These are phyloP conservation scores for Tetramorium simillimum DNA, from an alignment of 1,140 invertebrate species.

Conservation along the genomic window DNA sequence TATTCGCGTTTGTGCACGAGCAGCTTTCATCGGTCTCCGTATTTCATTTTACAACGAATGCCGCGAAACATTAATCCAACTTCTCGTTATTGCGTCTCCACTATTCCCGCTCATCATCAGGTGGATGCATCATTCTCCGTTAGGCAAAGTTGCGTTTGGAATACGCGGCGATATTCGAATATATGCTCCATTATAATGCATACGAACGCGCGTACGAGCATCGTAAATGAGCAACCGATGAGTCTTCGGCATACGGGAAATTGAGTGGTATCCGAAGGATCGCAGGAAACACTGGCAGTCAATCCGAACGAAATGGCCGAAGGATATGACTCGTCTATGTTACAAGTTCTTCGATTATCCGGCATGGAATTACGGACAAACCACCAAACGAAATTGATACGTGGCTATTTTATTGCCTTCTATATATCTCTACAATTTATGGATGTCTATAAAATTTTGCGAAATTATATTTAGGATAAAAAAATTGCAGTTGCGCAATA, in stretches of 20 bases:
- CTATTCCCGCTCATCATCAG: slow-evolving; percentile 45
- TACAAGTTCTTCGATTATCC: slow-evolving; percentile 36
- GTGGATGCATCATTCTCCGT: slow-evolving; percentile 23
- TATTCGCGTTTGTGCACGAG: slow-evolving; percentile 46
- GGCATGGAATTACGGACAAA: neutral
- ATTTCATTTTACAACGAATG: neutral
- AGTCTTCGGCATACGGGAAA: slow-evolving; percentile 62
- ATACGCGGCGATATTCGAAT: slow-evolving; percentile 27
- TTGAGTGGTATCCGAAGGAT: slow-evolving; percentile 46
- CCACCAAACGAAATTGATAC: slow-evolving; percentile 11
- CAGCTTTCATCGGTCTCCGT: slow-evolving; percentile 46
- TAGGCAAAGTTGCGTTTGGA: slow-evolving; percentile 2
- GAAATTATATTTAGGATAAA: neutral
- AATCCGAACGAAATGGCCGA: slow-evolving; percentile 37
- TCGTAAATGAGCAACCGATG: slow-evolving; percentile 31
- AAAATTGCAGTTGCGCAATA: neutral
- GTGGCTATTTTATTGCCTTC: neutral
- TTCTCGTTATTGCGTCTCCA: slow-evolving; percentile 39
- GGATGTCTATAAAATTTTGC: neutral
- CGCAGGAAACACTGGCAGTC: slow-evolving; percentile 48
- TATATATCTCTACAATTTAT: neutral
- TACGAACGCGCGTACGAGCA: slow-evolving; percentile 31
- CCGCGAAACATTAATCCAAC: slow-evolving; percentile 51
- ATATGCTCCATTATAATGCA: slow-evolving; percentile 59
- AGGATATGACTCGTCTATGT: slow-evolving; percentile 34